Conservation (phyloP, 1,140 invertebrate genomes). For the Diorhabda sublineata region DNA sequence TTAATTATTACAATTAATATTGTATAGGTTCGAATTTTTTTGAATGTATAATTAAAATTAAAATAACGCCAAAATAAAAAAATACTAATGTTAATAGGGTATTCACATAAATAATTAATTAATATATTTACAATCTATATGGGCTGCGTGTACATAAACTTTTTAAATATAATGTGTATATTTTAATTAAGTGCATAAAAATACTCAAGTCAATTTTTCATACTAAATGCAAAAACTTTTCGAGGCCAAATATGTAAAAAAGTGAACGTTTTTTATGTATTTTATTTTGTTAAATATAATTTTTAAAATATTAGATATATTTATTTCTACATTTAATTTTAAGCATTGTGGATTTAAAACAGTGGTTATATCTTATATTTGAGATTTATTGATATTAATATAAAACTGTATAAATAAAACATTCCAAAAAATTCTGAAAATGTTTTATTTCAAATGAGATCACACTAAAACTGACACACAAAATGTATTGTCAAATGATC, state of each 20-base stretch:
- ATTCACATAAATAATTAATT: not conserved
- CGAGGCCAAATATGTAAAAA: conserved; percentile 22
- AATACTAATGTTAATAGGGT: not conserved
- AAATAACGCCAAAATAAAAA: not conserved
- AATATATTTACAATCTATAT: not conserved
- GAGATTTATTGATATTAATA: conserved; percentile 19
- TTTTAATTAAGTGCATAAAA: conserved; percentile 18
- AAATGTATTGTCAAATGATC: no score
- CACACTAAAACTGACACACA: no score
- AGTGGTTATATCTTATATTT: conserved; percentile 12
- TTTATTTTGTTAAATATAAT: conserved; percentile 20
- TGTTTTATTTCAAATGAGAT: conserved; percentile 8
- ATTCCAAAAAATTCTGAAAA: conserved; percentile 19
- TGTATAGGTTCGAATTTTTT: no score
- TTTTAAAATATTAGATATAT: conserved; percentile 19
- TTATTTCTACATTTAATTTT: conserved; percentile 15
- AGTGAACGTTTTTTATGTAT: conserved; percentile 21
- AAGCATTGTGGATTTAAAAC: conserved; percentile 5
- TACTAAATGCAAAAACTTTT: conserved; percentile 12
- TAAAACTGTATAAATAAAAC: conserved; percentile 15
- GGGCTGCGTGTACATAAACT: conserved; percentile 19
- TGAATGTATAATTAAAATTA: no score
- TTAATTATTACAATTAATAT: no score
- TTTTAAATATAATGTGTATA: conserved; percentile 19
- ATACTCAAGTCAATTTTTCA: conserved; percentile 21